Evolutionary conservation across 2,797 vertebrate species (phyloP).

Genomic region (Synaphobranchus kaupii): DNA sequence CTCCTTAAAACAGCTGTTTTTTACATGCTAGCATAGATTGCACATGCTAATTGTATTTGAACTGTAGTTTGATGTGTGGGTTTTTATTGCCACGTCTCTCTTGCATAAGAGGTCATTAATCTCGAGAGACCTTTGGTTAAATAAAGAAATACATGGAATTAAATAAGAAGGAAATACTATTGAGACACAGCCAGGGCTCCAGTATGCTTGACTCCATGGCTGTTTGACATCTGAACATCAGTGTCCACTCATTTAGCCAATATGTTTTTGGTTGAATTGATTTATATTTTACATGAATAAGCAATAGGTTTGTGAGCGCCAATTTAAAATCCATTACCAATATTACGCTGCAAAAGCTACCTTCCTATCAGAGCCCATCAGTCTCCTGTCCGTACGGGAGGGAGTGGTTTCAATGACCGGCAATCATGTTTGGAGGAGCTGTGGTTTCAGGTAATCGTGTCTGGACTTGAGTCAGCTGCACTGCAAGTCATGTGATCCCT

Average conservation of each 20-base stretch:
- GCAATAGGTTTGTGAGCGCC: background rate
- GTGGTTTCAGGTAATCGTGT: background rate
- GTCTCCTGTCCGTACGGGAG: background rate
- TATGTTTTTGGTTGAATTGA: background rate
- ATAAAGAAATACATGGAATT: background rate
- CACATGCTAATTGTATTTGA: background rate
- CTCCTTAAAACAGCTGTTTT: no score
- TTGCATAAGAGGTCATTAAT: background rate
- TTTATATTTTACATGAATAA: background rate
- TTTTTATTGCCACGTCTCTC: background rate
- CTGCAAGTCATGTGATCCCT: background rate
- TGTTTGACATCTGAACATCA: background rate
- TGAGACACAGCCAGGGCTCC: background rate
- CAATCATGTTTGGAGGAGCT: background rate
- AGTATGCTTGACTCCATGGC: background rate
- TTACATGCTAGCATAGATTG: background rate
- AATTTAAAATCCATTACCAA: constrained; percentile 4
- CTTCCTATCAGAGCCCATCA: background rate
- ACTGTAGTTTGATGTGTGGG: background rate
- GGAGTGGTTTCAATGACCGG: background rate
- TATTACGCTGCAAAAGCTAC: background rate
- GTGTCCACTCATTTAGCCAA: background rate
- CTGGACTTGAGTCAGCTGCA: background rate
- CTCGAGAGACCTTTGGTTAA: background rate
- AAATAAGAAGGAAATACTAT: background rate